Conservation (phyloP, 2,888 invertebrate species). For the Nyleta sp. region DNA sequence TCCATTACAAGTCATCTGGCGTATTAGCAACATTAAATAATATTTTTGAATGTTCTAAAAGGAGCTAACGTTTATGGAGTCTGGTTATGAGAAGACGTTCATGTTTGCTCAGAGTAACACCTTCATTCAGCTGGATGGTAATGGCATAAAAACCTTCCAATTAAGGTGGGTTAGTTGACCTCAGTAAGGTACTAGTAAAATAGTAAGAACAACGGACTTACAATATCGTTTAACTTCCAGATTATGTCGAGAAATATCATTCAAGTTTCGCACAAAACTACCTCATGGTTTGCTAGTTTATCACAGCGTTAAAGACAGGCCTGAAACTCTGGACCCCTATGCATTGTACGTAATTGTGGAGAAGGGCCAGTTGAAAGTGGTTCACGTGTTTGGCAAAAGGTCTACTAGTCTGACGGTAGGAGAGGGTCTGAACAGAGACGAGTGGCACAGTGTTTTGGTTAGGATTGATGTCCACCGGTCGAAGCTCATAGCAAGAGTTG, state of each 20-base stretch:
- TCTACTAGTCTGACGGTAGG: constrained; percentile 93
- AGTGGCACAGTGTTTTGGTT: constrained; percentile 95
- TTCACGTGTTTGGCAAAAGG: constrained; percentile 95
- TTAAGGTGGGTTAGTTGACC: constrained; percentile 86
- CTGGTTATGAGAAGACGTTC: constrained; percentile 93
- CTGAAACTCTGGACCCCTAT: constrained; percentile 92
- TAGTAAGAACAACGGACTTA: no score
- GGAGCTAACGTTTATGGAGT: constrained; percentile 92
- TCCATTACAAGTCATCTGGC: neutral
- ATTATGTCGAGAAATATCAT: constrained; percentile 93
- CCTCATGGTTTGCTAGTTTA: constrained; percentile 95
- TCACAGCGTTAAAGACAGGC: constrained; percentile 93
- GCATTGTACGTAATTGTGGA: constrained; percentile 96
- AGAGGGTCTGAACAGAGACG: constrained; percentile 93
- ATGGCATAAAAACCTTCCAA: constrained; percentile 94
- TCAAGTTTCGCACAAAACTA: constrained; percentile 93
- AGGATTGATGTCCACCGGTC: constrained; percentile 94
- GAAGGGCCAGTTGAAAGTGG: constrained; percentile 95
- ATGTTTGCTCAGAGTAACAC: constrained; percentile 96
- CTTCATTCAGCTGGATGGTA: constrained; percentile 95
- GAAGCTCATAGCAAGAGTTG: constrained; percentile 92
- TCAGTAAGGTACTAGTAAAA: no score
- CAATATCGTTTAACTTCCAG: constrained; percentile 82
- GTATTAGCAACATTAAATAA: no score
- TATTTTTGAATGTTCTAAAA: constrained; percentile 73